Conservation (phyloP, 2,797 vertebrate genomes). For the Sylvilagus floridanus region DNA sequence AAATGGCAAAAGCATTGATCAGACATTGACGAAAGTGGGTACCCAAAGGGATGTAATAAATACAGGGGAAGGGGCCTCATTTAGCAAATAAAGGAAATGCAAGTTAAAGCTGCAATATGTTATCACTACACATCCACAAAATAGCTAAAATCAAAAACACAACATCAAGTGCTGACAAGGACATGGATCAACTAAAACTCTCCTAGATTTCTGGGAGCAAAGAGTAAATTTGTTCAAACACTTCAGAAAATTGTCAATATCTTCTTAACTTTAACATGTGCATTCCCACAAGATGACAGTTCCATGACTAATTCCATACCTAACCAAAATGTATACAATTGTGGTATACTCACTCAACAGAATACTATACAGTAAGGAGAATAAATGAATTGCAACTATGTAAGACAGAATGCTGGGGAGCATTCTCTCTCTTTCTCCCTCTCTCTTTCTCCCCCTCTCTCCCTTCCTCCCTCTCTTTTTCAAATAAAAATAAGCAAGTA, state of each 20-base stretch:
- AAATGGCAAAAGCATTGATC: constrained; percentile 56
- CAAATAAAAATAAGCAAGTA: too few species aligned
- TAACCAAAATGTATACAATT: constrained; percentile 25
- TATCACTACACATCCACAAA: neutral
- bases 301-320: constrained; percentile 11
- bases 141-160: constrained; percentile 47
- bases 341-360: neutral
- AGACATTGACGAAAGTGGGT: constrained; percentile 42
- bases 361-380: neutral
- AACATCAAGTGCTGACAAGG: constrained; percentile 49
- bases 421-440: too few species aligned
- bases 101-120: constrained; percentile 53
- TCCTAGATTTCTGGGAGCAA: neutral
- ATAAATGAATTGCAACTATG: neutral
- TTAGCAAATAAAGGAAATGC: constrained; percentile 45
- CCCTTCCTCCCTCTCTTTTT: too few species aligned
- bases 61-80: neutral
- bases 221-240: constrained; percentile 24
- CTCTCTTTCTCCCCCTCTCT: too few species aligned
- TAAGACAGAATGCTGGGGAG: constrained; percentile 43
- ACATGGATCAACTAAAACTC: constrained; percentile 51
- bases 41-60: constrained; percentile 45
- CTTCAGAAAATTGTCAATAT: constrained; percentile 50
- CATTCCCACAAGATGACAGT: neutral
- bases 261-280: constrained; percentile 42